Conservation (phyloP, 2,797 vertebrate species). For the Thunnus albacares region DNA sequence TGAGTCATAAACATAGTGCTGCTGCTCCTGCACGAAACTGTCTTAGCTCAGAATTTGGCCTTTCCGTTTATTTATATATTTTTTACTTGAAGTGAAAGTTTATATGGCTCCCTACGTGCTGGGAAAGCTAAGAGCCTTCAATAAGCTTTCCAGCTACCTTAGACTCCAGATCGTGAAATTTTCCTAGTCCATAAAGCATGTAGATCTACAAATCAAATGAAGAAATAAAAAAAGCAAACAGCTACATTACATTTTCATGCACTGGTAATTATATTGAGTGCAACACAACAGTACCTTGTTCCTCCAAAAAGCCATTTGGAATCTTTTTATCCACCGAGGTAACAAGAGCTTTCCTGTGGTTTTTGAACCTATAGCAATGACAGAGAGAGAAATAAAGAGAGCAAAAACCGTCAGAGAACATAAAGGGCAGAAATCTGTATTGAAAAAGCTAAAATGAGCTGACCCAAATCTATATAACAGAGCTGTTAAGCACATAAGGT, state of each 20-base stretch:
- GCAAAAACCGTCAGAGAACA: slow-evolving; percentile 23
- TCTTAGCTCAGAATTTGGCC: slow-evolving; percentile 73
- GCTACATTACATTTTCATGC: slow-evolving; percentile 67
- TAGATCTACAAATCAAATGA: slow-evolving; percentile 71
- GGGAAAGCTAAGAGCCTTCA: slow-evolving; percentile 60
- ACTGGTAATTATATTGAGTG: slow-evolving; percentile 56
- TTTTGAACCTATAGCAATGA: slow-evolving; percentile 89
- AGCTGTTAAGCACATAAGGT: slow-evolving; percentile 32
- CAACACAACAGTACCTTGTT: slow-evolving; percentile 90
- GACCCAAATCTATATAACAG: background rate
- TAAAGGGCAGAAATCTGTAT: slow-evolving; percentile 29
- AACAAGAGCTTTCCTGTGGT: slow-evolving; percentile 93
- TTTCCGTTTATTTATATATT: slow-evolving; percentile 74
- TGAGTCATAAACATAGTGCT: slow-evolving; percentile 75
- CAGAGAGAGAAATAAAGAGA: slow-evolving; percentile 26
- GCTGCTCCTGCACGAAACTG: slow-evolving; percentile 59
- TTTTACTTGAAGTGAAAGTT: slow-evolving; percentile 70
- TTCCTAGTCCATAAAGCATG: slow-evolving; percentile 66
- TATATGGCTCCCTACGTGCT: slow-evolving; percentile 74
- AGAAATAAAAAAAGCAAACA: slow-evolving; percentile 68
- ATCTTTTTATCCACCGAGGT: slow-evolving; percentile 95
- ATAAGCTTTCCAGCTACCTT: slow-evolving; percentile 54
- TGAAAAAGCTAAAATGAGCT: slow-evolving; percentile 15
- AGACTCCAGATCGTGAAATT: slow-evolving; percentile 58
- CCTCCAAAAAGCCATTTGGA: slow-evolving; percentile 96